phyloP scores from a whole-genome alignment of 2,888 invertebrate genomes.

The Stegophylla sp. region DNA sequence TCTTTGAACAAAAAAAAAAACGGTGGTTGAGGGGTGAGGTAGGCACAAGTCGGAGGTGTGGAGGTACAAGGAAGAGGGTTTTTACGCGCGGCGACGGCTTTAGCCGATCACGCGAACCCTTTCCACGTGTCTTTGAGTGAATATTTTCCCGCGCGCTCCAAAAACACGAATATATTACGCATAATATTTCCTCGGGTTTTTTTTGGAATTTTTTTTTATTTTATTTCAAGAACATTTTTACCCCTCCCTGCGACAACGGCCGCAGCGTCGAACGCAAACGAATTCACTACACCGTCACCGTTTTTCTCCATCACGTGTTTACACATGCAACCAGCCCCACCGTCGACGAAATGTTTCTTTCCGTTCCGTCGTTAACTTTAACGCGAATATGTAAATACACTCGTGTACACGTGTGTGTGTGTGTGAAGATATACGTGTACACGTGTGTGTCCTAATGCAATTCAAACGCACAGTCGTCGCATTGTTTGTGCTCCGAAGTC shows the following conservation, averaged over 20 bases:
- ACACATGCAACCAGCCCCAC: neutral
- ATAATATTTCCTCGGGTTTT: neutral
- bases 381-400: no score
- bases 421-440: neutral
- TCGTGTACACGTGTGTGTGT: neutral
- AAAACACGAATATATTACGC: slow-evolving; percentile 25
- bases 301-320: neutral
- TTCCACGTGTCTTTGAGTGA: slow-evolving; percentile 17
- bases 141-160: slow-evolving; percentile 31
- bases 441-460: neutral
- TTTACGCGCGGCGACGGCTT: no score
- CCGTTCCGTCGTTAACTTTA: slow-evolving; percentile 6
- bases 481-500: neutral
- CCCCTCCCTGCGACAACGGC: no score
- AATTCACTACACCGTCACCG: neutral
- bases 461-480: slow-evolving; percentile 1
- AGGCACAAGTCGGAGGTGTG: no score
- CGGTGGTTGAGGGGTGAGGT: no score
- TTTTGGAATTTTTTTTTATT: neutral
- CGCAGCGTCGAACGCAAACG: neutral
- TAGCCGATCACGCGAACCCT: neutral
- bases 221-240: neutral
- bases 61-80: neutral
- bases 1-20: slow-evolving; percentile 10
- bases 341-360: slow-evolving; percentile 7